Percentiles rank a stretch among this genome's conserved stretches.
Conservation (phyloP, 2,888 invertebrate genomes). For the Xestia ashworthii region DNA sequence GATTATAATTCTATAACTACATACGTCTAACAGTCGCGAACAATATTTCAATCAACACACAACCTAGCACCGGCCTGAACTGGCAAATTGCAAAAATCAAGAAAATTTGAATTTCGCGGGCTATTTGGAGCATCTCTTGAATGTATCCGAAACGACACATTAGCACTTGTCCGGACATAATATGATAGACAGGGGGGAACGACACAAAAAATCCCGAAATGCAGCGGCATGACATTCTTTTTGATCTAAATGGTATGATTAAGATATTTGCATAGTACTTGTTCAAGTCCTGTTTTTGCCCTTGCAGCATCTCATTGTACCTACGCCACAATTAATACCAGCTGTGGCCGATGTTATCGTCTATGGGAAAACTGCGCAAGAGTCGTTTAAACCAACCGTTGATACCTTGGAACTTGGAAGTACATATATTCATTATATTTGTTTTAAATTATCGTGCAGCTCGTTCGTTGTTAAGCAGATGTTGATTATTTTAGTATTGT, state of each 20-base stretch:
- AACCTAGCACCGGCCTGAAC: too few species aligned
- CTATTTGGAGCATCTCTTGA: too few species aligned
- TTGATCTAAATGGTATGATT: conserved; percentile 14
- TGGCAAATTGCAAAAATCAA: too few species aligned
- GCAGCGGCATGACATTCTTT: conserved; percentile 2
- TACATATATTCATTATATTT: conserved; percentile 31
- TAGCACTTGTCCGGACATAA: neutral
- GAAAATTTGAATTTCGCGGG: too few species aligned
- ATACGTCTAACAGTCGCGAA: too few species aligned
- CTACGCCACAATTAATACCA: conserved; percentile 72
- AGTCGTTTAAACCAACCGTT: conserved; percentile 55
- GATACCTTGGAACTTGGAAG: conserved; percentile 54
- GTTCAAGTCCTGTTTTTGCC: conserved; percentile 67
- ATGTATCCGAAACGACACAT: neutral
- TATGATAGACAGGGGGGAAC: neutral
- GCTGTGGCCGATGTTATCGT: conserved; percentile 73
- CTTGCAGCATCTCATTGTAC: conserved; percentile 75
- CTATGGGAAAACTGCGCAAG: conserved; percentile 73
- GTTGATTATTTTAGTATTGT: neutral
- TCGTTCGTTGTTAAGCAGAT: neutral
- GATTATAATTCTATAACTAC: too few species aligned
- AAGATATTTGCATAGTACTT: conserved; percentile 61
- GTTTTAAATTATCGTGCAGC: conserved; percentile 12
- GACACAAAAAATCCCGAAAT: neutral
- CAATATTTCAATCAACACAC: too few species aligned